Percentiles rank a stretch among this genome's conserved stretches.
These are phyloP conservation scores for Tympanoctomys barrerae DNA, from an alignment of 2,797 vertebrate genomes.

Conservation along the genomic window DNA sequence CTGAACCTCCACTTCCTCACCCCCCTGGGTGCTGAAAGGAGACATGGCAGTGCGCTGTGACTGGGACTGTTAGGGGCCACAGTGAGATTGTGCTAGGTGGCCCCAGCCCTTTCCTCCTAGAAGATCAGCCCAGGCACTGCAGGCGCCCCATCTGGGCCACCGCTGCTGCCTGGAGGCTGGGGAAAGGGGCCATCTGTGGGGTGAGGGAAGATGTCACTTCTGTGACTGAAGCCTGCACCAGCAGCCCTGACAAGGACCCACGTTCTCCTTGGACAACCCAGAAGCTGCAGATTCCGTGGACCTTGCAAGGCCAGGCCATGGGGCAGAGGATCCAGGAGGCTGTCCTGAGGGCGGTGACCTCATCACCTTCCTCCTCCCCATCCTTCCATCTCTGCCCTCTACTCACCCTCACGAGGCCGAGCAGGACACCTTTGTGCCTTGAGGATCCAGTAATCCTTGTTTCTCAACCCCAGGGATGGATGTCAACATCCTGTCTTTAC, in stretches of 20 bases:
- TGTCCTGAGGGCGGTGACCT: too few relatives aligned
- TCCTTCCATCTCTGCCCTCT: not conserved
- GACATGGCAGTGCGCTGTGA: accelerated
- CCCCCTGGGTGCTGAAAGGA: accelerated
- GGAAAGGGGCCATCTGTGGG: not conserved
- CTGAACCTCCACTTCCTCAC: not conserved
- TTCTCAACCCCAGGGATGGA: not conserved
- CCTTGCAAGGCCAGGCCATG: not conserved
- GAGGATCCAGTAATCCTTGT: too few relatives aligned
- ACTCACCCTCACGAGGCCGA: not conserved
- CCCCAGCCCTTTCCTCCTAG: not conserved
- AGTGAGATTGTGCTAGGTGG: accelerated
- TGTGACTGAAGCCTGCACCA: not conserved
- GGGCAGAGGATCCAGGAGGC: too few relatives aligned
- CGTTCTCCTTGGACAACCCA: not conserved
- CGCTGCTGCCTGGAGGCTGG: not conserved
- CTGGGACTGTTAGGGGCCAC: not conserved
- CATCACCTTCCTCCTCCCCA: accelerated
- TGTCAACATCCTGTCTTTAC: accelerated
- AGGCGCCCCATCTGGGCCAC: too few relatives aligned
- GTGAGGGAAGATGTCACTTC: not conserved
- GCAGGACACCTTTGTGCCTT: accelerated
- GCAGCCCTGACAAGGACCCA: not conserved
- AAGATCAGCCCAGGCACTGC: not conserved
- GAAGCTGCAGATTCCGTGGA: not conserved